A percentile compares a stretch with the other conserved stretches of the same genome.
Conservation (phyloP, 2,113 vertebrate genomes). For the Percina caprodes region DNA sequence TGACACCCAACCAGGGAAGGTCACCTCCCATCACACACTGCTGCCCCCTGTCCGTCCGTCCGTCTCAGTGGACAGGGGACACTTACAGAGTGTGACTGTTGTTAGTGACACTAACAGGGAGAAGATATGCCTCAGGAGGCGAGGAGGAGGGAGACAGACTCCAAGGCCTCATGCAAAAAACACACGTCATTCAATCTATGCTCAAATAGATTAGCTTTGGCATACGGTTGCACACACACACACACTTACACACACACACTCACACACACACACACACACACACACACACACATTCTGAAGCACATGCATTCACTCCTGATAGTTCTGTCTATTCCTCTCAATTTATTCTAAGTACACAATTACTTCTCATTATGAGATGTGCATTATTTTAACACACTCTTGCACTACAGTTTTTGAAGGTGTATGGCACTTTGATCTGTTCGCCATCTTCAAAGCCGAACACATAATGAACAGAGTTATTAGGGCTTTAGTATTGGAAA, state of each 20-base stretch:
- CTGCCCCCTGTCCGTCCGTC: not conserved
- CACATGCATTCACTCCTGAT: not conserved
- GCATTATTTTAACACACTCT: conserved; percentile 52
- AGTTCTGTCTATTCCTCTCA: conserved; percentile 34
- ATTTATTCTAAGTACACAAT: conserved; percentile 38
- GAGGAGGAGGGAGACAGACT: not conserved
- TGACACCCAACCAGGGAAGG: conserved; percentile 21
- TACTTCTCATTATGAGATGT: conserved; percentile 40
- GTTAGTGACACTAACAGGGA: conserved; percentile 23
- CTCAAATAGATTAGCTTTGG: conserved; percentile 4
- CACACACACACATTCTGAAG: not conserved
- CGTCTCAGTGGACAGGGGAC: conserved; percentile 1
- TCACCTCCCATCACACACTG: not conserved
- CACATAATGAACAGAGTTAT: conserved; percentile 64
- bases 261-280: not conserved
- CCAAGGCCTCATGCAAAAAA: conserved; percentile 5
- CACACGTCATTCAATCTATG: conserved; percentile 17
- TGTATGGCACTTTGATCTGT: conserved; percentile 64
- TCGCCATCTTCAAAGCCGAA: conserved; percentile 64
- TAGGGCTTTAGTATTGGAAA: conserved; percentile 51
- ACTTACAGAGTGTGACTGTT: conserved; percentile 31
- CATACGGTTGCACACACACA: conserved; percentile 23
- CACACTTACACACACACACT: not conserved
- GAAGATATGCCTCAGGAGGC: not conserved
- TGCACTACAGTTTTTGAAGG: conserved; percentile 31